A percentile compares a stretch with the other conserved stretches of the same genome.
These are phyloP conservation scores for Spheniscus humboldti DNA, from an alignment of 2,797 vertebrate species.

Conservation along the genomic window DNA sequence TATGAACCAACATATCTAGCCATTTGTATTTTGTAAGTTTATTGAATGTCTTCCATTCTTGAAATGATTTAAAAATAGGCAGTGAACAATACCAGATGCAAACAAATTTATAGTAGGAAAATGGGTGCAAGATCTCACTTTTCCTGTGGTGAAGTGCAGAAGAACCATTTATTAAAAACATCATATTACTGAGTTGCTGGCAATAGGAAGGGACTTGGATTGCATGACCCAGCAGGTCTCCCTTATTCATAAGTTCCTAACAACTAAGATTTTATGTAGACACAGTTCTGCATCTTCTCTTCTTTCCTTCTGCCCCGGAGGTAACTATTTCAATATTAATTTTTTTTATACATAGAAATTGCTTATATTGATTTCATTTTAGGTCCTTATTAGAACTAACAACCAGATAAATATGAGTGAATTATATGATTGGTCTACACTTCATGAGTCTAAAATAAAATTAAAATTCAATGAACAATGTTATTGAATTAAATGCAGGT, in stretches of 20 bases:
- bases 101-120: background rate
- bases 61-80: background rate
- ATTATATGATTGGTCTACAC: background rate
- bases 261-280: background rate
- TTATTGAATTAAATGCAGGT: background rate
- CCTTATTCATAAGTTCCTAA: background rate
- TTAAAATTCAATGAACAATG: background rate
- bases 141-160: background rate
- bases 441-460: background rate
- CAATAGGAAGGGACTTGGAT: background rate
- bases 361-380: background rate
- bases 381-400: background rate
- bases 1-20: background rate
- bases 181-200: background rate
- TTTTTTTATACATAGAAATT: background rate
- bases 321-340: background rate
- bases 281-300: background rate
- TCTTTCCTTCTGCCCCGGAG: background rate
- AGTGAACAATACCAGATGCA: background rate
- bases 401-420: background rate
- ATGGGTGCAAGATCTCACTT: background rate
- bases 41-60: background rate
- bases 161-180: background rate
- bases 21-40: background rate
- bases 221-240: background rate